A percentile compares a stretch with the other conserved stretches of the same genome.
These are phyloP conservation scores for Chrosomus eos DNA, from an alignment of 2,797 vertebrate species.

Conservation along the genomic window DNA sequence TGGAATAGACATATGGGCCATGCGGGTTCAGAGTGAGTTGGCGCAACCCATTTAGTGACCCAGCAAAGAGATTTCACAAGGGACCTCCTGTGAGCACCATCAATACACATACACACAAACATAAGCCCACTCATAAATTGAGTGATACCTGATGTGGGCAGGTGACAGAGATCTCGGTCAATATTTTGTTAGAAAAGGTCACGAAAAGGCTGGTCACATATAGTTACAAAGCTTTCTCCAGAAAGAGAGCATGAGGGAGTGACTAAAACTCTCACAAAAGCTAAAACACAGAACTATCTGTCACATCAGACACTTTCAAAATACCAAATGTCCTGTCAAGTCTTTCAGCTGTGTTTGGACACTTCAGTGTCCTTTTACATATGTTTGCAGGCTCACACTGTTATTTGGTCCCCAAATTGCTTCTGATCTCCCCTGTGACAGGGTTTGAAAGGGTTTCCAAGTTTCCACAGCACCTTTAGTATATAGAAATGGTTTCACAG, in stretches of 20 bases:
- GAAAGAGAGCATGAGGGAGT: background rate
- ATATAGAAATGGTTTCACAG: background rate
- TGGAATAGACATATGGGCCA: constrained; percentile 22
- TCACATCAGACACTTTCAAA: constrained; percentile 7
- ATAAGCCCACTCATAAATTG: constrained; percentile 33
- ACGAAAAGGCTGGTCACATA: constrained; percentile 10
- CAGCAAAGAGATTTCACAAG: constrained; percentile 20
- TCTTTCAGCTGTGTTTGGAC: constrained; percentile 10
- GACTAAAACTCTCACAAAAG: background rate
- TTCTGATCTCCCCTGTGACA: constrained; percentile 17
- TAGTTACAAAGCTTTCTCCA: background rate
- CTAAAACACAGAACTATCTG: constrained; percentile 17
- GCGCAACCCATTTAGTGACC: constrained; percentile 38
- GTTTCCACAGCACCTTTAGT: background rate
- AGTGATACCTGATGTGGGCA: constrained; percentile 47
- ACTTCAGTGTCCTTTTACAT: background rate
- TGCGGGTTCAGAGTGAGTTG: constrained; percentile 23
- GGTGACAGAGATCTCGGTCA: constrained; percentile 28
- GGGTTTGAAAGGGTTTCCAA: background rate
- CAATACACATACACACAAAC: constrained; percentile 29
- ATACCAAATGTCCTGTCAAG: constrained; percentile 8
- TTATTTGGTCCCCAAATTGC: constrained; percentile 23
- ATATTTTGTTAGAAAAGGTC: constrained; percentile 37
- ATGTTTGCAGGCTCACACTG: background rate
- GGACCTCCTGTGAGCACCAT: constrained; percentile 20